Percentiles rank a stretch among this genome's conserved stretches.
Conservation (phyloP, 2,113 vertebrate species). For the Lethenteron reissneri region DNA sequence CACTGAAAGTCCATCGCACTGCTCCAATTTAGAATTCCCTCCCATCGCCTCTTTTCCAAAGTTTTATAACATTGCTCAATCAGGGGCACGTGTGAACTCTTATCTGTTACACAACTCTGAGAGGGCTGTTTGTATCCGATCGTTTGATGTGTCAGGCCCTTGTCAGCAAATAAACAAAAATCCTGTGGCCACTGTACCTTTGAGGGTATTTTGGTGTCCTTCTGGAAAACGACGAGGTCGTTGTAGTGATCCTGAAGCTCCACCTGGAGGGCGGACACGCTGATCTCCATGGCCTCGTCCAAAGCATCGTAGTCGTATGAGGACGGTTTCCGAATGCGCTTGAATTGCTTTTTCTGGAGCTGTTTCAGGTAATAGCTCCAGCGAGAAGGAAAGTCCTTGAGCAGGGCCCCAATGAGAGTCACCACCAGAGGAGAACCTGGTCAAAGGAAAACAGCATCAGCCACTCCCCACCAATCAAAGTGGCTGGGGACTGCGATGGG, state of each 20-base stretch:
- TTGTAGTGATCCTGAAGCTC: constrained; percentile 50
- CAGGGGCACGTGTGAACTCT: too few species aligned
- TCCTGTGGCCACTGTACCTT: too few species aligned
- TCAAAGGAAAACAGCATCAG: constrained; percentile 2
- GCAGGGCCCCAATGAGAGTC: constrained; percentile 67
- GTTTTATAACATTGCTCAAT: too few species aligned
- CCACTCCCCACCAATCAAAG: not conserved
- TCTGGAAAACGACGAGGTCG: constrained; percentile 60
- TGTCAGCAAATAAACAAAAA: too few species aligned
- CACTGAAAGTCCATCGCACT: too few species aligned
- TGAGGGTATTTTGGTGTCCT: constrained; percentile 47
- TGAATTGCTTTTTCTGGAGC: constrained; percentile 67
- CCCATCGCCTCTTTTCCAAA: too few species aligned
- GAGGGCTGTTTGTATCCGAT: too few species aligned
- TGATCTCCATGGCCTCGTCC: constrained; percentile 92
- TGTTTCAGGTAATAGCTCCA: constrained; percentile 82
- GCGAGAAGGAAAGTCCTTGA: constrained; percentile 65
- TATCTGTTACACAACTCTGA: too few species aligned
- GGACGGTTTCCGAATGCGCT: constrained; percentile 74
- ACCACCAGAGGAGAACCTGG: constrained; percentile 80
- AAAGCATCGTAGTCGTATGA: constrained; percentile 90
- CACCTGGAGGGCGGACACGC: constrained; percentile 56
- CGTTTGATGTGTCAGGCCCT: too few species aligned
- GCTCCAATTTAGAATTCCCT: too few species aligned
- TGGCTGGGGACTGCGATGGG: too few species aligned